A percentile compares a stretch with the other conserved stretches of the same genome.
Conservation (phyloP, 1,140 invertebrate species). For the Drosophila hydei region DNA sequence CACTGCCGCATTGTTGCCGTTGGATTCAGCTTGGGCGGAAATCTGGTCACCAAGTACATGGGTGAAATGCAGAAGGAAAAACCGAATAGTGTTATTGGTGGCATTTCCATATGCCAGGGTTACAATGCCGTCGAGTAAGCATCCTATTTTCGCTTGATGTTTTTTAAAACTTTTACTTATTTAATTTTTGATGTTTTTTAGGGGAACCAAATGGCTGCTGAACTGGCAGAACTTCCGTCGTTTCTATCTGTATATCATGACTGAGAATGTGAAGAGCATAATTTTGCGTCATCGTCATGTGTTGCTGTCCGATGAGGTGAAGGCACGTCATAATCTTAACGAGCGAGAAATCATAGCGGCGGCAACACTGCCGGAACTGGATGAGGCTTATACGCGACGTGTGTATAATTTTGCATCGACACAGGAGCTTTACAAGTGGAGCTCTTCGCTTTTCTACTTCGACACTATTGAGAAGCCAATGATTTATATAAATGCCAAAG, state of each 20-base stretch:
- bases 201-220: conserved; percentile 90
- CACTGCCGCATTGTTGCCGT: conserved; percentile 91
- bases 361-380: conserved; percentile 93
- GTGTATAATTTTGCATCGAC: conserved; percentile 91
- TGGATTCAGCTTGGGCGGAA: conserved; percentile 96
- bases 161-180: neutral
- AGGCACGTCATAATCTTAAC: conserved; percentile 88
- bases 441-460: conserved; percentile 91
- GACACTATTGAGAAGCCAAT: conserved; percentile 91
- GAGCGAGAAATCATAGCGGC: conserved; percentile 92
- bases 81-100: conserved; percentile 90
- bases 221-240: conserved; percentile 95
- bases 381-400: conserved; percentile 93
- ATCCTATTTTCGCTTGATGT: neutral
- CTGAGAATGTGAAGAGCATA: conserved; percentile 94
- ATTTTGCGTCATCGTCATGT: conserved; percentile 91
- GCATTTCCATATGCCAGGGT: conserved; percentile 95
- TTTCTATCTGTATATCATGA: conserved; percentile 96
- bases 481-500: conserved; percentile 94
- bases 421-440: conserved; percentile 92
- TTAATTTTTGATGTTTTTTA: conserved; percentile 69
- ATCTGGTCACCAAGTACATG: conserved; percentile 94
- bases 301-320: conserved; percentile 90
- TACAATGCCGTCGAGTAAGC: conserved; percentile 94
- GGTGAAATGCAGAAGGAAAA: conserved; percentile 89